Evolutionary conservation across 30 jellyfish, hydroid and myxozoan species (phyloP), one percentile per base, ranked within the genome.

Genomic region (Pseudorhiza aurosa): DNA sequence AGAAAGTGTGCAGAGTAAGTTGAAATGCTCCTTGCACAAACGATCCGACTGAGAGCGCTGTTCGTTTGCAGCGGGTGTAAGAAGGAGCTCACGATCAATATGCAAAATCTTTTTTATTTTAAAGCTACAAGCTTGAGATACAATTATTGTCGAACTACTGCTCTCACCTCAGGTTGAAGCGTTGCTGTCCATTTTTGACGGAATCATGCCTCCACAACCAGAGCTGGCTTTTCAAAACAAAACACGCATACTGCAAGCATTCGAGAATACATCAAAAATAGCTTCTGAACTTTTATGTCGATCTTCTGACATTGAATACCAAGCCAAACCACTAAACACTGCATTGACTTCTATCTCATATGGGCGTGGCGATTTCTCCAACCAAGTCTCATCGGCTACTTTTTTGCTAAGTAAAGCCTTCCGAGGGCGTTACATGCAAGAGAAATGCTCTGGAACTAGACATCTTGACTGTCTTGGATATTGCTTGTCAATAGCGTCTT

Each of bases 401-500:
- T 10, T 77, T 21, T 59, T 82, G 12, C 55, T 62, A 21, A 77
- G 82, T 40, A 11, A 17, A 27, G 45, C 71, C 1, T 77, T n/a
- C 46, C 47, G 89, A 31, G 33, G 40, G 57, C 42, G 45, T 33
- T 43, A 17, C 46, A 30, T 60, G 30, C 55, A 60, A 28, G 18
- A 31, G 12, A 27, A 22, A 11, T 77, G 89, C 65, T 17, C 82
- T 3, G 75, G 69, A 4, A 15, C 57, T 10, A 77, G 21, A 5
- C 43, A 77, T 43, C 26, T 77, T 4, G 45, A 77, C 26, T 77
- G 89, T 30, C 21, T 49, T 42, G 82, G 82, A 5, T 17, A 43
- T 0, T 77, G 89, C 72, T 40, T 46, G 62, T 62, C 89, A 24
- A 35, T 63, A 7, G 53, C 70, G 45, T 19, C 82, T 27, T 77